Evolutionary conservation across 2,888 invertebrate species (phyloP).

Genomic region (Dicycla oo): DNA sequence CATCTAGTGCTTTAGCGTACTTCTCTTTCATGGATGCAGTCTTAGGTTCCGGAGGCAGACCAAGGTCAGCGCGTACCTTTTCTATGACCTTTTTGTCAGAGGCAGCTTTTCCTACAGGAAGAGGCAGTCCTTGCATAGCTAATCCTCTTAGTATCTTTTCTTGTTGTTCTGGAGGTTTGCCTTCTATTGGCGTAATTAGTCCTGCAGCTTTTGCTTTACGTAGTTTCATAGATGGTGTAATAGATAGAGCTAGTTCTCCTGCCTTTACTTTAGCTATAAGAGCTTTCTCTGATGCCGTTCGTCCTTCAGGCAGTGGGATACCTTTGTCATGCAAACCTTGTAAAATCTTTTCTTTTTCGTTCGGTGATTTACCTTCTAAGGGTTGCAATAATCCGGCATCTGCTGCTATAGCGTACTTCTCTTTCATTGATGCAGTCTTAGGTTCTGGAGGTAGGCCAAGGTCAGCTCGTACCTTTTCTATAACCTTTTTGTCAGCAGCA

Average conservation of each 20-base stretch:
- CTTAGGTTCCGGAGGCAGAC: conserved; percentile 51
- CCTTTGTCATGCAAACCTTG: not conserved
- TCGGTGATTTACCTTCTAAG: not conserved
- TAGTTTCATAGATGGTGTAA: not conserved
- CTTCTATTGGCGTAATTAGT: not conserved
- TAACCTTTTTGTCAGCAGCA: not conserved
- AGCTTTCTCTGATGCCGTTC: not conserved
- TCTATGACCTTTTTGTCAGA: no score
- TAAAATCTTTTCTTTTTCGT: not conserved
- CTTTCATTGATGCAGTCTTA: not conserved
- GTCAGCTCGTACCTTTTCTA: not conserved
- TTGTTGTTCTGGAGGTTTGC: not conserved
- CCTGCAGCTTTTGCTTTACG: not conserved
- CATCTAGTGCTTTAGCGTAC: conserved; percentile 27
- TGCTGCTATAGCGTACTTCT: not conserved
- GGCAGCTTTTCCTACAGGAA: no score
- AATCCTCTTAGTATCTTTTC: conserved; percentile 30
- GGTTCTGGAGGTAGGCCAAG: conserved; percentile 6
- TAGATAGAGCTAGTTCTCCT: rapidly evolving
- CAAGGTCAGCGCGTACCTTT: conserved; percentile 42
- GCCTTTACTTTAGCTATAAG: not conserved
- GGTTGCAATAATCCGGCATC: not conserved
- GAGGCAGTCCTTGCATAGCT: no score
- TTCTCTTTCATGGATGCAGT: conserved; percentile 23
- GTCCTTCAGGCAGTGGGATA: not conserved